Percentiles rank a stretch among this genome's conserved stretches.
These are phyloP conservation scores for Patella pellucida DNA, from an alignment of 2,888 invertebrate species.

Conservation along the genomic window DNA sequence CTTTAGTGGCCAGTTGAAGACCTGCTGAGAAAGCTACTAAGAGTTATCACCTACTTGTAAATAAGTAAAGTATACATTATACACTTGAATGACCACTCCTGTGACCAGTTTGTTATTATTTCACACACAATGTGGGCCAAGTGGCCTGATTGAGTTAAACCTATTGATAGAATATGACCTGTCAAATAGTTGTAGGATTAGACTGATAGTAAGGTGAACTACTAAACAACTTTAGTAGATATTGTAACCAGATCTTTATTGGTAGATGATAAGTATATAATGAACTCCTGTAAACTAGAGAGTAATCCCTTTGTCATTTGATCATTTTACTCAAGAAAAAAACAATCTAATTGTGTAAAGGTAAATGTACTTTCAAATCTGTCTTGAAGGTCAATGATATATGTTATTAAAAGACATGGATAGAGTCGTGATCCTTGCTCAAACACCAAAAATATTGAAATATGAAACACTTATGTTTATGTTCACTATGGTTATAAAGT, in stretches of 20 bases:
- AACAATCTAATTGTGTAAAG: too few species aligned
- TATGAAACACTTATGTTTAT: too few species aligned
- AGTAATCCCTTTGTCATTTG: too few species aligned
- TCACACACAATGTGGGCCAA: not conserved
- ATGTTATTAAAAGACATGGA: too few species aligned
- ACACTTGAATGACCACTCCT: constrained; percentile 1
- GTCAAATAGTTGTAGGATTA: not conserved
- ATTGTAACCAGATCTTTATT: not conserved
- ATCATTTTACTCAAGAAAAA: too few species aligned
- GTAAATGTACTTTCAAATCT: too few species aligned
- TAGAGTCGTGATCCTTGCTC: too few species aligned
- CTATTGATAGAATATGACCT: constrained; percentile 2
- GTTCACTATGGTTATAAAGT: too few species aligned
- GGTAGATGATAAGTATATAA: too few species aligned
- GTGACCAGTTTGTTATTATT: constrained; percentile 6
- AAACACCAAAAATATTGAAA: too few species aligned
- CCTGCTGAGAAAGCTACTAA: not conserved
- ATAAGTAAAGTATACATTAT: constrained; percentile 9
- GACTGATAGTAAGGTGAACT: not conserved
- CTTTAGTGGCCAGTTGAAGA: too few species aligned
- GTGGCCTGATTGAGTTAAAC: constrained; percentile 1
- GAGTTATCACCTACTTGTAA: constrained; percentile 5
- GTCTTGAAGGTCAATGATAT: too few species aligned
- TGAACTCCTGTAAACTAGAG: not conserved
- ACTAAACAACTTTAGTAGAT: not conserved